phyloP scores from a whole-genome alignment of 1,140 invertebrate genomes.

The Yoshiicerus persimilis region DNA sequence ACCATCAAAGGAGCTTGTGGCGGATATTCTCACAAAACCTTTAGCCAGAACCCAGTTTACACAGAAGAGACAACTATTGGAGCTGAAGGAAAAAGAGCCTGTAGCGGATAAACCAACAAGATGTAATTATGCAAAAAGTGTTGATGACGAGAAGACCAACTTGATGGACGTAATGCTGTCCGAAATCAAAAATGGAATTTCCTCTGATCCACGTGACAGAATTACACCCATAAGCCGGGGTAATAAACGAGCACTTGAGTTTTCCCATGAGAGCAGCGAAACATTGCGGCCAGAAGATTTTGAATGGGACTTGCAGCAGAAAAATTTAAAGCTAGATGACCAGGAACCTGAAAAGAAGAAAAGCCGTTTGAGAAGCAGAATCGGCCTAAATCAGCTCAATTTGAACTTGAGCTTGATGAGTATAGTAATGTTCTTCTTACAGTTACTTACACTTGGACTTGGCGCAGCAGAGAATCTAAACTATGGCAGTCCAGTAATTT shows the following conservation, averaged over 20 bases:
- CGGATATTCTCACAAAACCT: conserved; percentile 17
- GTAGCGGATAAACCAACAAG: not conserved
- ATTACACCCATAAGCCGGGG: no score
- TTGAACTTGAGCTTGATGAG: no score
- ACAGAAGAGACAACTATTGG: not conserved
- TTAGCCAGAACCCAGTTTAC: not conserved
- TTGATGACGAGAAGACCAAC: not conserved
- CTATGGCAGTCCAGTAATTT: conserved; percentile 14
- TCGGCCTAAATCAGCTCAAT: no score
- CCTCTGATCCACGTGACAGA: no score
- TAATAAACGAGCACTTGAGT: no score
- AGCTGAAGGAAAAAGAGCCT: no score
- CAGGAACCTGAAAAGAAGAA: not conserved
- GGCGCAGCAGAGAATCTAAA: not conserved
- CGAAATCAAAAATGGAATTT: not conserved
- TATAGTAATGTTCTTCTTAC: not conserved
- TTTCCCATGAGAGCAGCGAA: no score
- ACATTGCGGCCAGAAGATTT: no score
- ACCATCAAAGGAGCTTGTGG: not conserved
- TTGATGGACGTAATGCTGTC: no score
- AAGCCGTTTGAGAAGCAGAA: no score
- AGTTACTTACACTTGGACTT: not conserved
- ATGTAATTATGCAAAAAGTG: not conserved
- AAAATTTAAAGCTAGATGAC: no score
- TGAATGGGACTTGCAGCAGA: no score